Conservation (phyloP, 2,113 vertebrate genomes). For the Riparia riparia region DNA sequence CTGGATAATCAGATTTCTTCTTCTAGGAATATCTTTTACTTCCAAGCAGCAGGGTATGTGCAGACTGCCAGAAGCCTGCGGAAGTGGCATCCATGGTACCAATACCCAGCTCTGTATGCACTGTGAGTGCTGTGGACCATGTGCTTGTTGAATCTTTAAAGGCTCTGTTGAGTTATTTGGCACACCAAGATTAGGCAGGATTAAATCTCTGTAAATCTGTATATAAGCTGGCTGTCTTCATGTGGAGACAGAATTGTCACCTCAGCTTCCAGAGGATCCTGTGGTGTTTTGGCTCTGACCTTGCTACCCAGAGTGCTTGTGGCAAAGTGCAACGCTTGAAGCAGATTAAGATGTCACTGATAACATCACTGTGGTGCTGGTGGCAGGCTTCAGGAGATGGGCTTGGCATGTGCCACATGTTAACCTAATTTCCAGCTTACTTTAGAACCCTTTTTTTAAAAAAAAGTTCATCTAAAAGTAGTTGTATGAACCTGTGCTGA, state of each 20-base stretch:
- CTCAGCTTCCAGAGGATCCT: not conserved
- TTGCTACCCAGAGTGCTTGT: rapidly evolving
- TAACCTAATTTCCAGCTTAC: not conserved
- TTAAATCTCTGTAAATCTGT: not conserved
- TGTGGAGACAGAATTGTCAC: rapidly evolving
- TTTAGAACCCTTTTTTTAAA: not conserved
- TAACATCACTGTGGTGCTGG: not conserved
- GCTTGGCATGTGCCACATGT: not conserved
- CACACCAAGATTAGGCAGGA: not conserved
- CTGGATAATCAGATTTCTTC: not conserved
- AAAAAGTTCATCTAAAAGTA: not conserved
- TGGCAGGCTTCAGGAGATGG: not conserved
- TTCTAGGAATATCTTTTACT: not conserved
- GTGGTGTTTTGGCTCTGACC: not conserved
- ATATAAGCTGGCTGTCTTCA: not conserved
- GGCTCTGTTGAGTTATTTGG: not conserved
- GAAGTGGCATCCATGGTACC: not conserved
- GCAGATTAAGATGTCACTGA: not conserved
- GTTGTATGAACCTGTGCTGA: not conserved
- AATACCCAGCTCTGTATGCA: not conserved
- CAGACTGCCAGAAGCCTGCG: not conserved
- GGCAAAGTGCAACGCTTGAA: not conserved
- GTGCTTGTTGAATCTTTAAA: not conserved
- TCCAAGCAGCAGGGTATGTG: not conserved
- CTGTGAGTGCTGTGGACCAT: not conserved